Percentiles rank a stretch among this genome's conserved stretches.
Conservation (phyloP, 2,888 invertebrate species). For the Spisula subtruncata region DNA sequence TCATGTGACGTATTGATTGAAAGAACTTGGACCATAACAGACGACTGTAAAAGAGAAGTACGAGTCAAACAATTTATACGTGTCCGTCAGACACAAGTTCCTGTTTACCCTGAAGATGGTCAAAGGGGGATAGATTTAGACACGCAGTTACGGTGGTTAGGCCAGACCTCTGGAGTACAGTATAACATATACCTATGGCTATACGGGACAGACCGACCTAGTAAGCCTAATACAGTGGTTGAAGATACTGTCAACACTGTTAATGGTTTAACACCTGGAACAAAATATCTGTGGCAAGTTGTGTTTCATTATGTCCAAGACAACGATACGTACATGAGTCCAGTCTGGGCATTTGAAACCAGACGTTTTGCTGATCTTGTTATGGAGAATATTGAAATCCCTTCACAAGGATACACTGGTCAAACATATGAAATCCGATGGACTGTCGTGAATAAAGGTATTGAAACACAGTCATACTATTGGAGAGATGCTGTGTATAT, state of each 20-base stretch:
- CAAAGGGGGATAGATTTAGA: slow-evolving; percentile 46
- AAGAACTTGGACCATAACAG: slow-evolving; percentile 45
- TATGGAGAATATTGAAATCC: slow-evolving; percentile 34
- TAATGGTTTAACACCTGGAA: slow-evolving; percentile 32
- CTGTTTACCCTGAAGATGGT: slow-evolving; percentile 52
- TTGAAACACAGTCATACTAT: slow-evolving; percentile 16
- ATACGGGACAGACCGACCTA: slow-evolving; percentile 26
- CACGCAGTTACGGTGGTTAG: slow-evolving; percentile 38
- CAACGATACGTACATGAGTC: slow-evolving; percentile 51
- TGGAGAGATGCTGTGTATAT: slow-evolving; percentile 53
- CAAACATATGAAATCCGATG: slow-evolving; percentile 47
- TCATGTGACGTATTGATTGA: slow-evolving; percentile 38
- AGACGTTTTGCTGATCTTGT: slow-evolving; percentile 46
- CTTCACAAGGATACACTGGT: slow-evolving; percentile 51
- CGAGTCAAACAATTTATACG: slow-evolving; percentile 35
- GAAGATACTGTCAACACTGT: background rate
- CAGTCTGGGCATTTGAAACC: slow-evolving; percentile 62
- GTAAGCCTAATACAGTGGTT: background rate
- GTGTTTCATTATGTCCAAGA: slow-evolving; percentile 37
- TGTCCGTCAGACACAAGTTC: slow-evolving; percentile 43
- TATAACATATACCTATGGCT: slow-evolving; percentile 49
- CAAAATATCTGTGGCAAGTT: slow-evolving; percentile 60
- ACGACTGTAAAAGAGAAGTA: slow-evolving; percentile 31
- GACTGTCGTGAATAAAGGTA: slow-evolving; percentile 59
- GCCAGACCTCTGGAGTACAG: background rate